phyloP scores from a whole-genome alignment of 2,888 invertebrate species.

The Eupithecia insigniata region DNA sequence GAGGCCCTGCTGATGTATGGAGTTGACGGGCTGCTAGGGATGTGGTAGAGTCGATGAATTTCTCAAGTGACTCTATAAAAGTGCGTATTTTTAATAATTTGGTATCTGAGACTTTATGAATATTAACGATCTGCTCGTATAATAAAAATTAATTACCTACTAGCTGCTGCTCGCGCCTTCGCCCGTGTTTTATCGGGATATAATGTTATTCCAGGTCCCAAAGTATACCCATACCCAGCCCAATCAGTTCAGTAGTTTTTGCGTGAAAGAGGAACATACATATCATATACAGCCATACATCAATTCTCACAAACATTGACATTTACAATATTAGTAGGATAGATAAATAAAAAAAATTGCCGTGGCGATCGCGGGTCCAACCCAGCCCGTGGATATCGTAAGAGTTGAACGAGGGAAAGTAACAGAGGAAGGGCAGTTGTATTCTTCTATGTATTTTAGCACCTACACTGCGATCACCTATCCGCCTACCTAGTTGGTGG shows the following conservation, averaged over 20 bases:
- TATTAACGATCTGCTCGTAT: not conserved
- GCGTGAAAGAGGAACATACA: too few species aligned
- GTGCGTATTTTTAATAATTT: not conserved
- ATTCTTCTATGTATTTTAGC: not conserved
- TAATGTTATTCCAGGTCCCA: too few species aligned
- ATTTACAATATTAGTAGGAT: too few species aligned
- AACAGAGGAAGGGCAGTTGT: not conserved
- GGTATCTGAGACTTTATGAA: not conserved
- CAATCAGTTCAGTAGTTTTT: too few species aligned
- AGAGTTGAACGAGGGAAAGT: not conserved
- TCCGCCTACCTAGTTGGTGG: not conserved
- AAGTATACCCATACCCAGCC: too few species aligned
- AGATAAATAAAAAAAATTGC: not conserved
- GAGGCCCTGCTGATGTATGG: constrained; percentile 78
- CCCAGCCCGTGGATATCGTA: not conserved
- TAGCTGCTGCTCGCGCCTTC: too few species aligned
- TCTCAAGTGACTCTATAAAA: not conserved
- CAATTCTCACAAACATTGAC: too few species aligned
- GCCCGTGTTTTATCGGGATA: too few species aligned
- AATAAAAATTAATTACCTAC: not conserved
- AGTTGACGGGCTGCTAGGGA: constrained; percentile 70
- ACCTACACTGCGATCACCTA: not conserved
- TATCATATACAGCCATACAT: too few species aligned
- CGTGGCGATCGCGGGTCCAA: not conserved
- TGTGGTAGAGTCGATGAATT: constrained; percentile 57